Evolutionary conservation across 2,113 vertebrate genomes (phyloP).

Genomic region (Coreoperca whiteheadi): DNA sequence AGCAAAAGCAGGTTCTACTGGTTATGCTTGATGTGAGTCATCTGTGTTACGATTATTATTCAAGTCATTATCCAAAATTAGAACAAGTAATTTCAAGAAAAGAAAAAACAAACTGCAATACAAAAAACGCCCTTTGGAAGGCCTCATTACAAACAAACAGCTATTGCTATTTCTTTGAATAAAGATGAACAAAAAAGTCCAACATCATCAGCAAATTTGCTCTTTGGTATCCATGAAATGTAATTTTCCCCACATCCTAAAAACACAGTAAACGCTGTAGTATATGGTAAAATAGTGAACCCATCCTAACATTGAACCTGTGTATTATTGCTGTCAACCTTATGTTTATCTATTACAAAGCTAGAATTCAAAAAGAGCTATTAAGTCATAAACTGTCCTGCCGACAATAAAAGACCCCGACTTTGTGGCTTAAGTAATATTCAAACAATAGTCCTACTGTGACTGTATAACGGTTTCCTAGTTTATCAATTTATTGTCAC

Average conservation of each 20-base stretch:
- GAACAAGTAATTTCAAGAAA: conserved; percentile 41
- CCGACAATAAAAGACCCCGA: conserved; percentile 1
- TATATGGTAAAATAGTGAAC: neutral
- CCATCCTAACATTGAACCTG: conserved; percentile 20
- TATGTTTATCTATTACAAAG: neutral
- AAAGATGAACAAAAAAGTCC: conserved; percentile 14
- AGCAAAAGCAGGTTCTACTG: conserved; percentile 64
- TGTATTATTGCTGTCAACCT: neutral
- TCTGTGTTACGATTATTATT: conserved; percentile 57
- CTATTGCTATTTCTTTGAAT: conserved; percentile 40
- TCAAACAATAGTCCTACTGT: conserved; percentile 13
- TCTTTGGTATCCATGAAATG: conserved; percentile 75
- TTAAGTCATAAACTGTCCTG: neutral
- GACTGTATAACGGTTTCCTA: neutral
- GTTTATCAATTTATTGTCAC: neutral
- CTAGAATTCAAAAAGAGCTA: neutral
- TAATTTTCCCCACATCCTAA: conserved; percentile 1
- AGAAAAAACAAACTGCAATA: neutral
- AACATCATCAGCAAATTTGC: conserved; percentile 9
- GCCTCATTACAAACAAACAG: conserved; percentile 25
- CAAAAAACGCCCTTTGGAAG: neutral
- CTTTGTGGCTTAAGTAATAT: neutral
- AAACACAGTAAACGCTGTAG: conserved; percentile 12
- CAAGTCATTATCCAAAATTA: conserved; percentile 68
- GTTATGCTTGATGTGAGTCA: conserved; percentile 45